Percentiles rank a stretch among this genome's conserved stretches.
phyloP scores from a whole-genome alignment of 2,113 vertebrate genomes.

The Eolophus roseicapilla region DNA sequence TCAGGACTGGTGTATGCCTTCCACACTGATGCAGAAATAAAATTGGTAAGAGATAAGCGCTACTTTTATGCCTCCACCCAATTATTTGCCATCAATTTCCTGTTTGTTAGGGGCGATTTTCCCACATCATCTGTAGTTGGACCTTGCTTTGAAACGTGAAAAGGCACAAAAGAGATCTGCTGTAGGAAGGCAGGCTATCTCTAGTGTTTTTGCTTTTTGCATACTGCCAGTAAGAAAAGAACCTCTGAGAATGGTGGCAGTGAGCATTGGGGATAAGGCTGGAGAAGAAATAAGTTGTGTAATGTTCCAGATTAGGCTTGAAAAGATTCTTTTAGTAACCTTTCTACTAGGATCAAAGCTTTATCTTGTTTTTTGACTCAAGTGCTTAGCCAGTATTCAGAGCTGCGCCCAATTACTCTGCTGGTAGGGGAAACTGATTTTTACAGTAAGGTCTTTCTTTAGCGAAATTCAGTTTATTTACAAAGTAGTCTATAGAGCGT shows the following conservation, averaged over 20 bases:
- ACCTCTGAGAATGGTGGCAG: background rate
- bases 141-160: conserved; percentile 4
- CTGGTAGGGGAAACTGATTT: background rate
- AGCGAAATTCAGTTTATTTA: background rate
- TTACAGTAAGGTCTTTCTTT: background rate
- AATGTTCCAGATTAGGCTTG: background rate
- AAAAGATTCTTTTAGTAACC: conserved; percentile 16
- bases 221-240: background rate
- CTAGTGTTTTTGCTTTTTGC: background rate
- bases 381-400: background rate
- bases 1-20: background rate
- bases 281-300: background rate
- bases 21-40: background rate
- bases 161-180: background rate
- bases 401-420: background rate
- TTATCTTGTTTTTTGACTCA: background rate
- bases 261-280: background rate
- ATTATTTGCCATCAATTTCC: background rate
- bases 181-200: background rate
- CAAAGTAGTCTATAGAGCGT: background rate
- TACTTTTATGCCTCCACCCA: background rate
- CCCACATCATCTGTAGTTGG: background rate
- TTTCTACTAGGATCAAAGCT: background rate
- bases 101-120: background rate
- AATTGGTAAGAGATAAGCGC: background rate